Evolutionary conservation across 2,888 invertebrate genomes (phyloP), one percentile per base, ranked within the genome.

Genomic region (Oligia fasciuncula): DNA sequence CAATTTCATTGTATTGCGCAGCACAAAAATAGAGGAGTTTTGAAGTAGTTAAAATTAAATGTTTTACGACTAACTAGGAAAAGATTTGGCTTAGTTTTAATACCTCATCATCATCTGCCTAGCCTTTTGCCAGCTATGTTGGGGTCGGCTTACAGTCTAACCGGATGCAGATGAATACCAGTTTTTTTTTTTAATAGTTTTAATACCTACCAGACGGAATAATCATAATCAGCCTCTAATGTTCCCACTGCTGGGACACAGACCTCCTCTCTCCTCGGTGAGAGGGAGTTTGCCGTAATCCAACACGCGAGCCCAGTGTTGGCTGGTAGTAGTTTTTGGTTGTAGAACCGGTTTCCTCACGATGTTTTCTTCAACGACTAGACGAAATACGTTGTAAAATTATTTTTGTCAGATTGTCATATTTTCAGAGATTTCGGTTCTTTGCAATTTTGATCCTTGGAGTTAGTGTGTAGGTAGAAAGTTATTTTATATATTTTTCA

Each of bases 1-100:
- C 69, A 80, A 81, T n/a, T n/a, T n/a, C n/a, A 82, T 77, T 78
- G 72, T 84, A 54, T 75, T 35, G 73, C 77, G n/a, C 63, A 83
- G 85, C 49, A 83, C 87, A 69, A 29, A 77, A 77, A 69, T 82
- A 13, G 79, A 54, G 46, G 72, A 82, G 23, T 63, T 67, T 43
- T 54, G 8, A 1, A 35, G 63, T 11, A 0, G n/a, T 60, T 29
- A 29, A 57, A 29, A 57, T 80, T n/a, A 62, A 63, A 63, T 51
- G 13, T 51, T 62, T 68, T 63, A 60, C 29, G 23, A 62, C 29
- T 62, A 4, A n/a, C 19, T 51, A 1, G 23, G 0, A 62, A 49
- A 1, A 9, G 19, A 81, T 63, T 74, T 62, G 60, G 14, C 13
- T 73, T 3, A 8, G 19, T 65, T 54, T 13, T 23, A 65, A 72